Conservation (phyloP, 1,140 invertebrate genomes). For the Lepidurus apus region DNA sequence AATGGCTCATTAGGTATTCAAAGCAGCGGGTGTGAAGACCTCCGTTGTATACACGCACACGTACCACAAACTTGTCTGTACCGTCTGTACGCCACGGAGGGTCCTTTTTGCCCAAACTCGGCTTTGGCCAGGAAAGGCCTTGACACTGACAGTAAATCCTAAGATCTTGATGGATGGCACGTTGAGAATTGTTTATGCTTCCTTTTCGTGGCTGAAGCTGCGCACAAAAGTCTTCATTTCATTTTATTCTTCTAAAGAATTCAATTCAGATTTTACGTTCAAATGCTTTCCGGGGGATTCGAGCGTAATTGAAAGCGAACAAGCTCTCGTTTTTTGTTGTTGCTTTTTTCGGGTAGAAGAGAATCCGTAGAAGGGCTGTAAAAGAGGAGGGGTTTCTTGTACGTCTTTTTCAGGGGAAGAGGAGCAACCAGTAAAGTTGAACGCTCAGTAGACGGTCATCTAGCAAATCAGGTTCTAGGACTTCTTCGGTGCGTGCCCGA, state of each 20-base stretch:
- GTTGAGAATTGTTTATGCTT: neutral
- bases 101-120: neutral
- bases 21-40: neutral
- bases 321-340: too few relatives aligned
- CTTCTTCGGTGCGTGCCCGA: neutral
- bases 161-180: constrained; percentile 13
- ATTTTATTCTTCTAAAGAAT: too few relatives aligned
- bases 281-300: too few relatives aligned
- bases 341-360: neutral
- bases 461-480: neutral
- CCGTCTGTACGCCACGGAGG: neutral
- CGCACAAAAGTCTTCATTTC: too few relatives aligned
- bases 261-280: too few relatives aligned
- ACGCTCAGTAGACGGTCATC: neutral
- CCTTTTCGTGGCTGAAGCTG: neutral
- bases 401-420: neutral
- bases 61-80: too few relatives aligned
- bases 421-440: neutral
- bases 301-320: too few relatives aligned
- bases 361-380: neutral
- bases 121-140: neutral
- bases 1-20: neutral
- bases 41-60: neutral
- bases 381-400: neutral
- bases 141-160: constrained; percentile 10